These are phyloP conservation scores for Drosophila siamana DNA, from an alignment of 2,888 invertebrate genomes.

Conservation along the genomic window DNA sequence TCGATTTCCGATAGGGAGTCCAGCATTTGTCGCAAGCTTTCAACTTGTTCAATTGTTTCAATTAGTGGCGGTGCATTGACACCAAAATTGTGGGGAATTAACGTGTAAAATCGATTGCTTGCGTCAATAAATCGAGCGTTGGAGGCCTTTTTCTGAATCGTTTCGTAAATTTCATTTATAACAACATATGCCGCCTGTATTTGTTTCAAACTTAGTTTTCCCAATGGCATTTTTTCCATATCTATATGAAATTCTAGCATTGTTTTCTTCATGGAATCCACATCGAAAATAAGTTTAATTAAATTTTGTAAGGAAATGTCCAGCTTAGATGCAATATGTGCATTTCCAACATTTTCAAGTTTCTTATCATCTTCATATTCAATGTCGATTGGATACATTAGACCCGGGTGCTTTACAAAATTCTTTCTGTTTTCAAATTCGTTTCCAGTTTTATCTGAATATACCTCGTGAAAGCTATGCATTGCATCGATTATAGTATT, in stretches of 20 bases:
- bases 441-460: slow-evolving; percentile 94
- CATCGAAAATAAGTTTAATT: slow-evolving; percentile 94
- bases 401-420: slow-evolving; percentile 90
- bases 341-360: slow-evolving; percentile 59
- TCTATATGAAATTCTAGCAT: slow-evolving; percentile 98
- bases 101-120: slow-evolving; percentile 97
- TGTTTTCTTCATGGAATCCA: slow-evolving; percentile 95
- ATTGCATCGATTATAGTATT: slow-evolving; percentile 87
- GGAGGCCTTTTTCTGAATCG: slow-evolving; percentile 86
- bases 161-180: slow-evolving; percentile 89
- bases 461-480: slow-evolving; percentile 88
- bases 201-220: slow-evolving; percentile 96
- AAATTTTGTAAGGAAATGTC: slow-evolving; percentile 92
- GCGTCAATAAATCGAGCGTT: slow-evolving; percentile 90
- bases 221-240: slow-evolving; percentile 98
- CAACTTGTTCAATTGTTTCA: slow-evolving; percentile 91
- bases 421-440: slow-evolving; percentile 89
- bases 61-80: slow-evolving; percentile 92
- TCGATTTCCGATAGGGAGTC: slow-evolving; percentile 97
- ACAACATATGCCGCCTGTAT: slow-evolving; percentile 94
- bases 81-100: slow-evolving; percentile 98
- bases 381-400: slow-evolving; percentile 91
- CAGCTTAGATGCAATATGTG: slow-evolving; percentile 88
- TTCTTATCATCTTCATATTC: slow-evolving; percentile 90
- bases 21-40: slow-evolving; percentile 91